Conservation (phyloP, 1,140 invertebrate species). For the Ceratina calcarata region DNA sequence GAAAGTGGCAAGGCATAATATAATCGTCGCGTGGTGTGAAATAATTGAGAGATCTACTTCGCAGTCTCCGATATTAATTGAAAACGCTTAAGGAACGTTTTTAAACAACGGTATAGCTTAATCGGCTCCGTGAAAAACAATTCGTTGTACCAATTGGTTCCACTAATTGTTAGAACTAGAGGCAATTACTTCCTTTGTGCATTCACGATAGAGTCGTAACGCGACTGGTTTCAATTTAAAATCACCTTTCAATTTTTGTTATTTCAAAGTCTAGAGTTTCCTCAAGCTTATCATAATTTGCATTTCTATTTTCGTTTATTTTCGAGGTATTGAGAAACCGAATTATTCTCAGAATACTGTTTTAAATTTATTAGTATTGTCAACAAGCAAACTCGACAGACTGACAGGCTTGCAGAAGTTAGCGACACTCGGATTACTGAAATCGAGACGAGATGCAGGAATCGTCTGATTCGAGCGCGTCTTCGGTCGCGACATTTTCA, state of each 20-base stretch:
- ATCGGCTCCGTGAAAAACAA: not conserved
- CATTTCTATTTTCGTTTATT: no score
- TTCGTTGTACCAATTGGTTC: not conserved
- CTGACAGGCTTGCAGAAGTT: not conserved
- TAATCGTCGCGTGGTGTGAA: no score
- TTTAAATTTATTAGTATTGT: not conserved
- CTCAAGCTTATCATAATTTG: no score
- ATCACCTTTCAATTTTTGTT: no score
- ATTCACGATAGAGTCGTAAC: no score
- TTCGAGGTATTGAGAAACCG: not conserved
- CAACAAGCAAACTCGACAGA: not conserved
- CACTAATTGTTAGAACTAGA: no score
- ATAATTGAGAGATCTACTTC: not conserved
- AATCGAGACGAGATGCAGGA: constrained; percentile 13
- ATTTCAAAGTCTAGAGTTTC: no score
- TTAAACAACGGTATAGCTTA: not conserved
- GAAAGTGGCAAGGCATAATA: no score
- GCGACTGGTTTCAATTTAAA: no score
- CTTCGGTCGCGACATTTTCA: not conserved
- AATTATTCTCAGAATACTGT: not conserved
- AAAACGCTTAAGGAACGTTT: not conserved
- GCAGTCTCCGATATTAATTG: not conserved
- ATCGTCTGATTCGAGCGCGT: not conserved
- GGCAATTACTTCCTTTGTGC: no score
- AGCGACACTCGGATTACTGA: constrained; percentile 10